Percentiles rank a stretch among this genome's conserved stretches.
phyloP scores from a whole-genome alignment of 2,888 invertebrate species.

The Drosophila hawaiiensis region DNA sequence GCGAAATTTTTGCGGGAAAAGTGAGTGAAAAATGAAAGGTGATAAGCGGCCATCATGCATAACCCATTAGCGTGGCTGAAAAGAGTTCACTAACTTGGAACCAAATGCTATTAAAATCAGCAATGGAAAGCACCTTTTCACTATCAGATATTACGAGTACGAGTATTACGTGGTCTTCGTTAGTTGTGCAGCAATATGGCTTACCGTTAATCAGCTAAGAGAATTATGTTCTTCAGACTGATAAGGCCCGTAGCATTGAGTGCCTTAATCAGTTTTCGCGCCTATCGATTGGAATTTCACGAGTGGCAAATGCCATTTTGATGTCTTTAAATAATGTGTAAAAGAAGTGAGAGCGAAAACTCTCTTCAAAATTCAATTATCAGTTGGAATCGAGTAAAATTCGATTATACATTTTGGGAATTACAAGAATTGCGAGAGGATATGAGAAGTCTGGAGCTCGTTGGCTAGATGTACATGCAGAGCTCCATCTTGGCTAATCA shows the following conservation, averaged over 20 bases:
- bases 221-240: slow-evolving; percentile 36
- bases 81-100: slow-evolving; percentile 10
- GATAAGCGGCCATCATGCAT: slow-evolving; percentile 47
- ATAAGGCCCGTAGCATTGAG: slow-evolving; percentile 26
- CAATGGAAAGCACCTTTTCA: not conserved
- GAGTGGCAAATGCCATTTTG: slow-evolving; percentile 24
- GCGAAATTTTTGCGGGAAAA: slow-evolving; percentile 33
- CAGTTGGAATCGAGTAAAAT: not conserved
- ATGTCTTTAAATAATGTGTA: not conserved
- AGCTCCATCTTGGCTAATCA: not conserved
- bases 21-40: slow-evolving; percentile 53
- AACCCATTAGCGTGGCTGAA: slow-evolving; percentile 45
- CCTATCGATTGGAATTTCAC: slow-evolving; percentile 4
- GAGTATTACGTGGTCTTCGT: not conserved
- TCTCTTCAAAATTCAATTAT: too few relatives aligned
- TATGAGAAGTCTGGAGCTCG: not conserved
- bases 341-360: not conserved
- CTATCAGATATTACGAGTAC: slow-evolving; percentile 1
- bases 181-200: slow-evolving; percentile 3
- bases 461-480: not conserved
- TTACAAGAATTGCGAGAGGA: not conserved
- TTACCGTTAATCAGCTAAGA: slow-evolving; percentile 38
- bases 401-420: not conserved
- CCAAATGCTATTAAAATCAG: not conserved
- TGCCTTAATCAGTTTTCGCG: slow-evolving; percentile 36